Conservation (phyloP, 2,888 invertebrate genomes). For the Sesamia inferens region DNA sequence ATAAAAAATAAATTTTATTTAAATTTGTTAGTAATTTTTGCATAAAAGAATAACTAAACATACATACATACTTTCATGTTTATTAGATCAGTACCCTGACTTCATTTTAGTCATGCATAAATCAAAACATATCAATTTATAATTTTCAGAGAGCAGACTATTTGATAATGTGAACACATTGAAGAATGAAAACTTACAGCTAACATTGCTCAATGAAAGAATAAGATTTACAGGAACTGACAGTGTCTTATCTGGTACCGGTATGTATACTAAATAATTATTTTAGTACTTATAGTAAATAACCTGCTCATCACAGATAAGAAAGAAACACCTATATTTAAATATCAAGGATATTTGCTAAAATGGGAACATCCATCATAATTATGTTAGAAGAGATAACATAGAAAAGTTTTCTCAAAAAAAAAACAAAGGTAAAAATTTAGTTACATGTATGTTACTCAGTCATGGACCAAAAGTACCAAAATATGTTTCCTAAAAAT, state of each 20-base stretch:
- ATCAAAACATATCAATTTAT: constrained; percentile 37
- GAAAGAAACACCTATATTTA: constrained; percentile 14
- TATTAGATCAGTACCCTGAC: too few species aligned
- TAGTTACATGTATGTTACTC: not conserved
- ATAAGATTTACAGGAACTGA: constrained; percentile 91
- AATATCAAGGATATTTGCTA: not conserved
- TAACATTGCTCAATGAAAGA: constrained; percentile 96
- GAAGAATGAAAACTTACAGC: constrained; percentile 95
- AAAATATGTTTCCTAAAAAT: not conserved
- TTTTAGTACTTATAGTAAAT: not conserved
- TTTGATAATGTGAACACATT: constrained; percentile 95
- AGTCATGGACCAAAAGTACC: not conserved
- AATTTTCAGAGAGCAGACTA: constrained; percentile 94
- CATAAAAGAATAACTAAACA: too few species aligned
- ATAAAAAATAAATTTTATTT: too few species aligned
- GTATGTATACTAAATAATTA: constrained; percentile 63
- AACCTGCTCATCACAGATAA: constrained; percentile 11
- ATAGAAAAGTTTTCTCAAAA: not conserved
- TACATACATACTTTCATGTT: too few species aligned
- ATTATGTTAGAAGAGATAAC: constrained; percentile 14
- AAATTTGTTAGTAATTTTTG: too few species aligned
- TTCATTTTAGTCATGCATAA: not conserved
- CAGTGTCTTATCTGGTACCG: constrained; percentile 76
- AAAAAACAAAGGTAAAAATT: not conserved
- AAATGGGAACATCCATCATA: constrained; percentile 32